Conservation (phyloP, 2,113 vertebrate species). For the Mastomys natalensis region DNA sequence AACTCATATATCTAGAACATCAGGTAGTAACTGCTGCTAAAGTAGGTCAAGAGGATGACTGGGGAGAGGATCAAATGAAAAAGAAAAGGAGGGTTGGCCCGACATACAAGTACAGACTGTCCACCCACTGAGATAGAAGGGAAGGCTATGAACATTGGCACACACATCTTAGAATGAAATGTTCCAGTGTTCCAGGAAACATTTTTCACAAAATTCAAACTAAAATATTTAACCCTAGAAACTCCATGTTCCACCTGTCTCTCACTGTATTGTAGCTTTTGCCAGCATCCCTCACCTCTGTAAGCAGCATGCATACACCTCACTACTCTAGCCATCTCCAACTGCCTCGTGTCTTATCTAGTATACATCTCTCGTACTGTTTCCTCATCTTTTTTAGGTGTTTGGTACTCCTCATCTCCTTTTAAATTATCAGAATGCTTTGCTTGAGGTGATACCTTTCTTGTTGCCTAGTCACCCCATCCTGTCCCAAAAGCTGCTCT, state of each 20-base stretch:
- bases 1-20: not conserved
- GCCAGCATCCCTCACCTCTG: not conserved
- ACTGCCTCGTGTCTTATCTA: not conserved
- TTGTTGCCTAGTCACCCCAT: not conserved
- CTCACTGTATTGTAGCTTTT: not conserved
- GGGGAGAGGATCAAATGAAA: not conserved
- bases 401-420: not conserved
- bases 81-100: not conserved
- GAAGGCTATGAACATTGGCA: not conserved
- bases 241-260: not conserved
- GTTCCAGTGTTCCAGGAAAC: conserved; percentile 11
- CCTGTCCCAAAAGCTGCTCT: not conserved
- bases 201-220: not conserved
- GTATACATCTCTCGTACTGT: not conserved
- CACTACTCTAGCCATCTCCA: not conserved
- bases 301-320: not conserved
- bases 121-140: not conserved
- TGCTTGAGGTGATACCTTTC: not conserved
- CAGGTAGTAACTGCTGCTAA: not conserved
- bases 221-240: not conserved
- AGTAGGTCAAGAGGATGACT: not conserved
- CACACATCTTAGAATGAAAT: conserved; percentile 34
- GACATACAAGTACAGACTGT: not conserved
- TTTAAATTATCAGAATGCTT: conserved; percentile 9
- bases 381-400: not conserved